Percentiles rank a stretch among this genome's conserved stretches.
Evolutionary conservation across 2,113 vertebrate species (phyloP).

Genomic region (Scolopax mira): DNA sequence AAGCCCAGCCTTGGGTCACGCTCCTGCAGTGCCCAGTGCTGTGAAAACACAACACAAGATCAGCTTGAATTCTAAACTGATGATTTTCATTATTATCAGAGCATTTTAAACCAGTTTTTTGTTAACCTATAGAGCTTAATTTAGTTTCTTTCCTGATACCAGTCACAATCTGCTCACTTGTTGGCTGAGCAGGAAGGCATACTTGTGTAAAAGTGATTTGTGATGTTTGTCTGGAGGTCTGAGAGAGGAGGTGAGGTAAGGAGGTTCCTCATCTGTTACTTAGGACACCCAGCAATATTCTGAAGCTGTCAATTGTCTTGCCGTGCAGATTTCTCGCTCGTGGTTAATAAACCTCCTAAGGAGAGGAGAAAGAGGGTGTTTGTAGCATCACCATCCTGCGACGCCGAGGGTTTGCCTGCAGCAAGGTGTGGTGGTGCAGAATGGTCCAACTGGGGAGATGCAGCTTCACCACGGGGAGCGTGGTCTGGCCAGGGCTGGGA

Average conservation of each 20-base stretch:
- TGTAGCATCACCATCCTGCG: background rate
- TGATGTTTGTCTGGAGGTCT: background rate
- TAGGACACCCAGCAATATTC: background rate
- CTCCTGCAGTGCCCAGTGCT: background rate
- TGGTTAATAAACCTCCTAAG: fast-evolving
- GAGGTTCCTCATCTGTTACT: background rate
- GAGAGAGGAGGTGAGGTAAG: background rate
- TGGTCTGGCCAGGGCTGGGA: background rate
- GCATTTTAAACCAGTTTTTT: background rate
- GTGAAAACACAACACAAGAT: background rate
- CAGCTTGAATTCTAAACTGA: background rate
- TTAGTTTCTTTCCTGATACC: background rate
- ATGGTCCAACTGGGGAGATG: fast-evolving
- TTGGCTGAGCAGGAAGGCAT: background rate
- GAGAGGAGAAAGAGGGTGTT: background rate
- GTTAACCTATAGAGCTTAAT: background rate
- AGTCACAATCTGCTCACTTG: background rate
- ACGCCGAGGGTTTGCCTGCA: fast-evolving
- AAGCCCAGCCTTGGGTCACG: background rate
- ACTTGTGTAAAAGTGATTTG: background rate
- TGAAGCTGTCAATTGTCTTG: background rate
- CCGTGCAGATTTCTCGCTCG: background rate
- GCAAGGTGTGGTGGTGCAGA: background rate
- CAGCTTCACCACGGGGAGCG: fast-evolving
- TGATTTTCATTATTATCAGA: background rate